Evolutionary conservation across 2,888 invertebrate species (phyloP), one percentile per base, ranked within the genome.

Genomic region (Agonopterix arenella): DNA sequence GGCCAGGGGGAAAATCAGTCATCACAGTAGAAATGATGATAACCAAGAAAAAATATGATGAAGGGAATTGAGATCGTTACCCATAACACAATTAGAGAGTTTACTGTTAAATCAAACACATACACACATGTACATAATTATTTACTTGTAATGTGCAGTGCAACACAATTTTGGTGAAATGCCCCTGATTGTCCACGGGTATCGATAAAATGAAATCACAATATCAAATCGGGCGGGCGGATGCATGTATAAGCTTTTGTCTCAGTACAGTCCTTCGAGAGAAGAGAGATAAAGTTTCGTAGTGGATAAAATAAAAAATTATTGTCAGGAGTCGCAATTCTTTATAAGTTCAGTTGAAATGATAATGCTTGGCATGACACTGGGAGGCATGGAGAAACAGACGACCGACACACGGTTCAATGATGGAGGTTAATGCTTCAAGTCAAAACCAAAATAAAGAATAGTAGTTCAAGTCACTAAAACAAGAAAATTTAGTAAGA

Each of bases 361-460:
- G 70, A 64, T 68, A 68, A 70, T 66, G 70, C 70, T 69, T 68
- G 64, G 71, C 68, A 70, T 59, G 72, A 65, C 60, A 62, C 68
- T 66, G 68, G 58, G 59, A 60, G 60, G 58, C 60, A 62, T 73
- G 76, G 66, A 71, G 65, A 75, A 73, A 74, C 63, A 68, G 73
- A 80, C 67, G 78, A 76, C 80, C 63, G 70, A 73, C 60, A 72
- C 76, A 77, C 63, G 70, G 71, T 72, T 77, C 66, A 79, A 73
- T 80, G 72, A 75, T 84, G 78, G 75, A 78, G 75, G 71, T 81
- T 79, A 76, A 79, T 79, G 79, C 68, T 59, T 59, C 70, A 68
- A 64, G 61, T 59, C 66, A 58, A 70, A 72, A 67, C 58, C 59
- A 71, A 70, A 72, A 55, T 56, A 71, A n/a, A 64, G 54, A 64